Evolutionary conservation across 1,140 invertebrate species (phyloP).

Genomic region (Drosophila parvula): DNA sequence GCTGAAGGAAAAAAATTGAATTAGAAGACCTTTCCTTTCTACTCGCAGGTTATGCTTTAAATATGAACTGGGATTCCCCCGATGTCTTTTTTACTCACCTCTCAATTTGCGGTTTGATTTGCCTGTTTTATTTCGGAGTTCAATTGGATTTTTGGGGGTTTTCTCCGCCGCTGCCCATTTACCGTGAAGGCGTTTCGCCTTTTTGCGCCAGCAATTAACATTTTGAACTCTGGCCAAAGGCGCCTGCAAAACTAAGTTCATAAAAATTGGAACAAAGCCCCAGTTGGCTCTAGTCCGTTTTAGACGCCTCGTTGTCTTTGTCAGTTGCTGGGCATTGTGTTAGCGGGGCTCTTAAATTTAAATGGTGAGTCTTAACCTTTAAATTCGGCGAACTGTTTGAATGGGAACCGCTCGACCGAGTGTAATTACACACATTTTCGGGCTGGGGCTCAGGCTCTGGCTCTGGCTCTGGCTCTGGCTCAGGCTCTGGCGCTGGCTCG

Average conservation of each 20-base stretch:
- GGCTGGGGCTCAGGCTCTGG: background rate
- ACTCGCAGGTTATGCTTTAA: background rate
- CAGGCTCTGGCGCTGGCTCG: conserved; percentile 3
- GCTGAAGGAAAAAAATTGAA: background rate
- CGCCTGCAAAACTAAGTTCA: conserved; percentile 34
- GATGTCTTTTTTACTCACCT: background rate
- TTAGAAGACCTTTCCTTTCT: background rate
- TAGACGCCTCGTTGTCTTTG: conserved; percentile 29
- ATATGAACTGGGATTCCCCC: conserved; percentile 9
- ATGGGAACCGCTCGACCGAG: conserved; percentile 31
- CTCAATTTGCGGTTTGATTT: conserved; percentile 9
- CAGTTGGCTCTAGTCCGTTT: conserved; percentile 35
- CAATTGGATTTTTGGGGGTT: conserved; percentile 7
- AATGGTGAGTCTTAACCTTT: conserved; percentile 77
- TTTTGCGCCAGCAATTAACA: conserved; percentile 47
- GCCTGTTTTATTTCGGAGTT: background rate
- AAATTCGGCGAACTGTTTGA: conserved; percentile 62
- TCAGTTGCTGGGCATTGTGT: conserved; percentile 44
- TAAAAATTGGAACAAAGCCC: conserved; percentile 71
- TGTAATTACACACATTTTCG: conserved; percentile 56
- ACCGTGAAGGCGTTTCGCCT: conserved; percentile 43
- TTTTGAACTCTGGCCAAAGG: conserved; percentile 64
- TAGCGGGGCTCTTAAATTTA: conserved; percentile 64
- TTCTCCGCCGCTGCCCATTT: conserved; percentile 4
- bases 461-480: conserved; percentile 6